Evolutionary conservation across 2,888 invertebrate genomes (phyloP).

Genomic region (Caenorhabditis drosophilae): DNA sequence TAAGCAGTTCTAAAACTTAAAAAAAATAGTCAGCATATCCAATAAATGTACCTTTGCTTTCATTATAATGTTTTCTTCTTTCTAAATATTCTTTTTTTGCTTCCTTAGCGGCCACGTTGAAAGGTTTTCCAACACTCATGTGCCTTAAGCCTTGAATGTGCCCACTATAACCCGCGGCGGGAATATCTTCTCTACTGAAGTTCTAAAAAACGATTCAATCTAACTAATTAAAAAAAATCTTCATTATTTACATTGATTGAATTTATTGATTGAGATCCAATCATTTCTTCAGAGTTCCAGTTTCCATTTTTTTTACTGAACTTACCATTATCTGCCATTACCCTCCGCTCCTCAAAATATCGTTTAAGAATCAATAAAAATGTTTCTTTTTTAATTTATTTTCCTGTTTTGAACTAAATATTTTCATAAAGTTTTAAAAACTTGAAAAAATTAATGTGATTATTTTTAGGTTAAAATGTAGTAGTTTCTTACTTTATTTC

Average conservation of each 20-base stretch:
- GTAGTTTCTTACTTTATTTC: constrained; percentile 42
- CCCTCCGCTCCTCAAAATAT: too few relatives aligned
- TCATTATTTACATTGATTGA: too few relatives aligned
- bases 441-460: neutral
- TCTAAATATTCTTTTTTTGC: constrained; percentile 55
- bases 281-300: too few relatives aligned
- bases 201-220: constrained; percentile 27
- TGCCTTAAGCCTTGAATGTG: constrained; percentile 51
- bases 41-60: constrained; percentile 30
- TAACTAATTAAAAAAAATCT: too few relatives aligned
- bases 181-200: constrained; percentile 44
- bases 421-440: neutral
- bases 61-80: constrained; percentile 37
- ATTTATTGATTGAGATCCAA: too few relatives aligned
- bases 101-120: constrained; percentile 49
- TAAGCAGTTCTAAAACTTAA: constrained; percentile 22
- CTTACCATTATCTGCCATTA: too few relatives aligned
- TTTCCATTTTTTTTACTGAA: too few relatives aligned
- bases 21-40: neutral
- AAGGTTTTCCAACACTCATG: constrained; percentile 51
- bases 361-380: too few relatives aligned
- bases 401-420: neutral
- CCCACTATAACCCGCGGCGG: constrained; percentile 54
- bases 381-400: neutral
- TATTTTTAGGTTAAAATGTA: neutral